These are phyloP conservation scores for Callionymus lyra DNA, from an alignment of 2,113 vertebrate species.

Conservation along the genomic window DNA sequence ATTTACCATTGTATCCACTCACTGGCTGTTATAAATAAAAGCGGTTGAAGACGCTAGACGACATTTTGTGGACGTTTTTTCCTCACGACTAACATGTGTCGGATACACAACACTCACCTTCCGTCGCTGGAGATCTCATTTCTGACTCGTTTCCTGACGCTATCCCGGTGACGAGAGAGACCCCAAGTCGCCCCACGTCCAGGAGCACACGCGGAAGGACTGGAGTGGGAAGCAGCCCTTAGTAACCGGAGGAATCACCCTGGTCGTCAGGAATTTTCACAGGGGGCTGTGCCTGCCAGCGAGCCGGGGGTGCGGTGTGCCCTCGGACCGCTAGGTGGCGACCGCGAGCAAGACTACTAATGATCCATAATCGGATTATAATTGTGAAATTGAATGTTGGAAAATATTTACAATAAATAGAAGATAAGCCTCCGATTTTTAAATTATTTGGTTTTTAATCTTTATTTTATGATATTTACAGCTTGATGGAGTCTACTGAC, in stretches of 20 bases:
- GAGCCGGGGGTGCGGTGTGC: conserved; percentile 15
- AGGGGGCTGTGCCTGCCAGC: conserved; percentile 46
- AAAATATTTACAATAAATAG: too few relatives aligned
- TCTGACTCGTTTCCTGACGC: conserved; percentile 15
- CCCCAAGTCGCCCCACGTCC: too few relatives aligned
- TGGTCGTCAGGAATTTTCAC: conserved; percentile 51
- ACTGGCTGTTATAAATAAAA: too few relatives aligned
- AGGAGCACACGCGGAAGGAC: conserved; percentile 15
- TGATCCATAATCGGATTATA: too few relatives aligned
- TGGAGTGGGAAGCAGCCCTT: conserved; percentile 46
- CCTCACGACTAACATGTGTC: conserved; percentile 35
- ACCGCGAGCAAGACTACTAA: neutral
- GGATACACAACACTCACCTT: conserved; percentile 41
- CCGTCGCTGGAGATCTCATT: conserved; percentile 27
- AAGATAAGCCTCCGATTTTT: too few relatives aligned
- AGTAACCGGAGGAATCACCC: conserved; percentile 53
- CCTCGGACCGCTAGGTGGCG: conserved; percentile 30
- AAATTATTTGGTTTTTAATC: too few relatives aligned
- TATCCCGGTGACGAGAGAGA: conserved; percentile 22
- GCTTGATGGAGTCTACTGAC: too few relatives aligned
- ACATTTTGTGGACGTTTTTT: neutral
- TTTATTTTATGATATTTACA: too few relatives aligned
- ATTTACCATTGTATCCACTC: too few relatives aligned
- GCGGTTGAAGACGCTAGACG: too few relatives aligned
- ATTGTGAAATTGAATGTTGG: too few relatives aligned